Evolutionary conservation across 2,888 invertebrate species (phyloP).

Genomic region (Acleris literana): DNA sequence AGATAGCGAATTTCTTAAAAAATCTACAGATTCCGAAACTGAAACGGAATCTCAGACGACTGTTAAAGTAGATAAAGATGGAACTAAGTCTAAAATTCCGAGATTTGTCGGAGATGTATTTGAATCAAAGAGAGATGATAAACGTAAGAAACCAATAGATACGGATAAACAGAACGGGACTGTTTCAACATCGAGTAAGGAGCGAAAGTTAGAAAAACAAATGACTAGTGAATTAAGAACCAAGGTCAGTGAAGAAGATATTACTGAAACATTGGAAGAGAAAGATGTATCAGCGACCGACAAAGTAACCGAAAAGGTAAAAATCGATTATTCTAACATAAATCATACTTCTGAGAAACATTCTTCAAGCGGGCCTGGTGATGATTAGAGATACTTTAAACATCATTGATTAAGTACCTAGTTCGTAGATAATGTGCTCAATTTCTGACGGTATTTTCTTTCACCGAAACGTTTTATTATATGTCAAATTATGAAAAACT

Average conservation of each 20-base stretch:
- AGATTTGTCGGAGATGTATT: slow-evolving; percentile 54
- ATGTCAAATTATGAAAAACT: too few relatives aligned
- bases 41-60: slow-evolving; percentile 82
- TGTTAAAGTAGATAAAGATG: slow-evolving; percentile 68
- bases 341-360: not conserved
- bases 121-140: slow-evolving; percentile 55
- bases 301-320: slow-evolving; percentile 64
- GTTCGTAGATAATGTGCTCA: too few relatives aligned
- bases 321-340: not conserved
- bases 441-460: too few relatives aligned
- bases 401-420: too few relatives aligned
- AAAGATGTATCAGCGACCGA: slow-evolving; percentile 64
- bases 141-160: slow-evolving; percentile 51
- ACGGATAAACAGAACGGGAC: slow-evolving; percentile 57
- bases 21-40: slow-evolving; percentile 81
- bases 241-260: slow-evolving; percentile 69
- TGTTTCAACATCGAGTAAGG: slow-evolving; percentile 48
- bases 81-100: slow-evolving; percentile 54
- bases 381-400: too few relatives aligned
- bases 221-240: slow-evolving; percentile 60
- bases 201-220: slow-evolving; percentile 61
- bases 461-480: too few relatives aligned
- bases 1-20: slow-evolving; percentile 79
- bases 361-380: too few relatives aligned
- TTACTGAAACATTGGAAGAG: slow-evolving; percentile 66